Percentiles rank a stretch among this genome's conserved stretches.
phyloP scores from a whole-genome alignment of 2,797 vertebrate genomes.

The Girardinus metallicus region DNA sequence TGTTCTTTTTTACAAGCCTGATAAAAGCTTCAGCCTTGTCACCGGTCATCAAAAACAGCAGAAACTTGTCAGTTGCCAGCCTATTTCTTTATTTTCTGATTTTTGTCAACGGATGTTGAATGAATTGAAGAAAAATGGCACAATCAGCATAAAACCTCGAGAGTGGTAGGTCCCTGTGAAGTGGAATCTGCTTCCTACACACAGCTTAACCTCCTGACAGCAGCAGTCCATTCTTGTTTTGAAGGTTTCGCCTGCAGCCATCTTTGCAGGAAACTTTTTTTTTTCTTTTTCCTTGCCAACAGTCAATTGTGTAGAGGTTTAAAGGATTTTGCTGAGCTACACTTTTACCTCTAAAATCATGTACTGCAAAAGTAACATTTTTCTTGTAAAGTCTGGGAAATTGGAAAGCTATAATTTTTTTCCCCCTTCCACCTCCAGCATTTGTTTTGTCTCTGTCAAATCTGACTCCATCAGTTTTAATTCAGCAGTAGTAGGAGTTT shows the following conservation, averaged over 20 bases:
- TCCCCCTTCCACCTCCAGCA: not conserved
- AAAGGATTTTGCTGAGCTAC: constrained; percentile 4
- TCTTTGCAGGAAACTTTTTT: not conserved
- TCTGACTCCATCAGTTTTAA: constrained; percentile 3
- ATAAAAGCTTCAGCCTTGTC: not conserved
- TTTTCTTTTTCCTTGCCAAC: constrained; percentile 1
- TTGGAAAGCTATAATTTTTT: not conserved
- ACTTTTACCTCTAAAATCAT: not conserved
- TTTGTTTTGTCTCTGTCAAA: constrained; percentile 17
- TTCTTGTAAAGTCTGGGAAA: constrained; percentile 4
- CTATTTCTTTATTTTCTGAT: not conserved
- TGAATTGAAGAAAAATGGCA: not conserved
- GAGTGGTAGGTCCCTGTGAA: not conserved
- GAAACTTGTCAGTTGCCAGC: not conserved
- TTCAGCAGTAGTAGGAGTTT: constrained; percentile 11
- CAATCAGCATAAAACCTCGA: not conserved
- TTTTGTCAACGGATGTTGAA: not conserved
- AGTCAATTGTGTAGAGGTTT: constrained; percentile 6
- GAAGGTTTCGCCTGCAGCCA: not conserved
- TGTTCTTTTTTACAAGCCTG: not conserved
- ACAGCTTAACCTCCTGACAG: constrained; percentile 5
- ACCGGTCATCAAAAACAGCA: not conserved
- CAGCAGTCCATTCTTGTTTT: constrained; percentile 5
- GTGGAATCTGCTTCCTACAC: not conserved
- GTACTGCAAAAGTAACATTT: not conserved